A percentile compares a stretch with the other conserved stretches of the same genome.
Conservation (phyloP, 2,888 invertebrate species). For the Germaria angustata region DNA sequence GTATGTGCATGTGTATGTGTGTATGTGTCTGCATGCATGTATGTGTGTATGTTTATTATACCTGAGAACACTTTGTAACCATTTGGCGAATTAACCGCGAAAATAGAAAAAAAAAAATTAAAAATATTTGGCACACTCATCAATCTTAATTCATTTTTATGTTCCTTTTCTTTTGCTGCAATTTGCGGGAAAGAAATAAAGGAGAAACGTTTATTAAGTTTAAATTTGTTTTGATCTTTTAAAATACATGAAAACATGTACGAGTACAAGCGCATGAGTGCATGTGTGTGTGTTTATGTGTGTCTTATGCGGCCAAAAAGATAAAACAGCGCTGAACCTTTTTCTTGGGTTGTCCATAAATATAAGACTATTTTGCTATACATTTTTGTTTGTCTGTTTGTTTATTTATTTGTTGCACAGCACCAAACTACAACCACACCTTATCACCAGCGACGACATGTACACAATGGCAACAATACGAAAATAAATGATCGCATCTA, state of each 20-base stretch:
- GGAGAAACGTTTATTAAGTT: conserved; percentile 30
- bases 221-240: conserved; percentile 41
- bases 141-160: conserved; percentile 58
- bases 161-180: background rate
- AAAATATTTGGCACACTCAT: conserved; percentile 66
- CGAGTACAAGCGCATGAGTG: background rate
- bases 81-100: conserved; percentile 57
- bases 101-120: conserved; percentile 46
- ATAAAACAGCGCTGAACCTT: conserved; percentile 37
- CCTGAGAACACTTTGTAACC: conserved; percentile 4
- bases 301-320: conserved; percentile 3
- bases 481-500: conserved; percentile 25
- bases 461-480: background rate
- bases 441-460: conserved; percentile 46
- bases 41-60: background rate
- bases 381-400: background rate
- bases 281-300: background rate
- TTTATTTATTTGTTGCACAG: conserved; percentile 1
- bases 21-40: background rate
- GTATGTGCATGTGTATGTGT: background rate
- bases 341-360: conserved; percentile 20
- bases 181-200: conserved; percentile 5
- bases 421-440: conserved; percentile 52
- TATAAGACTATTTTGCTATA: conserved; percentile 7
- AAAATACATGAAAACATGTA: background rate